These are phyloP conservation scores for Athalia cordata DNA, from an alignment of 2,888 invertebrate species.

Conservation along the genomic window DNA sequence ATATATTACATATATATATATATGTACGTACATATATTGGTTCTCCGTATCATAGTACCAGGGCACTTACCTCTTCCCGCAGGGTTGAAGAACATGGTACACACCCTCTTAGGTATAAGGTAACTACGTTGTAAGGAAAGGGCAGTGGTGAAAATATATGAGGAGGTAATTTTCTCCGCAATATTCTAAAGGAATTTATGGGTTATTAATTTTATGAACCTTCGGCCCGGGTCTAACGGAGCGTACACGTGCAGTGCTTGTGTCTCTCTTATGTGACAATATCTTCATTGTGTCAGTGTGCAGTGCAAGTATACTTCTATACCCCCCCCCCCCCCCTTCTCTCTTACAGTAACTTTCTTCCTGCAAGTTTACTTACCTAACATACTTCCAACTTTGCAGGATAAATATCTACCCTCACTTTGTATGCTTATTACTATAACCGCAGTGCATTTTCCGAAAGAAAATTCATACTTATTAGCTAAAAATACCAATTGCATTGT, in stretches of 20 bases:
- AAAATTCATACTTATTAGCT: too few species aligned
- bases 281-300: conserved; percentile 55
- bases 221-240: conserved; percentile 46
- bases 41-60: too few species aligned
- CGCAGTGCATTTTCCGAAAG: too few species aligned
- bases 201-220: conserved; percentile 66
- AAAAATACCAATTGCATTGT: too few species aligned
- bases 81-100: not conserved
- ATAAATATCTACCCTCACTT: too few species aligned
- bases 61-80: too few species aligned
- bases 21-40: too few species aligned
- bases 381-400: too few species aligned
- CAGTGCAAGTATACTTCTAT: too few species aligned
- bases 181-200: conserved; percentile 61
- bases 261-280: conserved; percentile 53
- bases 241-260: conserved; percentile 46
- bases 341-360: too few species aligned
- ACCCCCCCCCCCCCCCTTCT: not conserved
- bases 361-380: not conserved
- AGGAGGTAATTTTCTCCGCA: conserved; percentile 59
- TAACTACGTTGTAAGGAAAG: not conserved
- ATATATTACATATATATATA: not conserved
- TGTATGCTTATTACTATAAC: too few species aligned
- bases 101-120: conserved; percentile 42
- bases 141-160: conserved; percentile 51